Evolutionary conservation across 2,797 vertebrate genomes (phyloP).

Genomic region (Enoplosus armatus): DNA sequence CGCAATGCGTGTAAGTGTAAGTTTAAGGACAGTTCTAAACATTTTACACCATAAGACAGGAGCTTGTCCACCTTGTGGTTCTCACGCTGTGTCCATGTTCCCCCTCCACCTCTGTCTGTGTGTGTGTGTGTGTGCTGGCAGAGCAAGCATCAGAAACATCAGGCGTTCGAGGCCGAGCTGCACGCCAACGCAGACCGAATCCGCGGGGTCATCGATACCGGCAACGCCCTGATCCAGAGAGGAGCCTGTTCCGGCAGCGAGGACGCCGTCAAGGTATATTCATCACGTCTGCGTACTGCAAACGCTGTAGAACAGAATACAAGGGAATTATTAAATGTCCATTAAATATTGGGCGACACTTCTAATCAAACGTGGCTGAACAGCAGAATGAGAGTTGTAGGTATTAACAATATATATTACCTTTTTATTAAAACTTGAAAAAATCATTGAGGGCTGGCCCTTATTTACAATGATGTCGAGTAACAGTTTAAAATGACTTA

Average conservation of each 20-base stretch:
- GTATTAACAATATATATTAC: no score
- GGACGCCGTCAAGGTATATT: slow-evolving; percentile 94
- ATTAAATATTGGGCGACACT: not conserved
- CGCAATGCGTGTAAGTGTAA: not conserved
- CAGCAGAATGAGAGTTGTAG: not conserved
- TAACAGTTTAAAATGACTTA: no score
- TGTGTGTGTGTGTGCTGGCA: slow-evolving; percentile 77
- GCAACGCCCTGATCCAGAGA: slow-evolving; percentile 95
- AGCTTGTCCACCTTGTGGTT: not conserved
- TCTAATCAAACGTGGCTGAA: not conserved
- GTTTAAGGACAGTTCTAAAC: not conserved
- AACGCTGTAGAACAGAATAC: not conserved
- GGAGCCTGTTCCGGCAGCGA: slow-evolving; percentile 97
- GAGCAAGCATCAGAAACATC: slow-evolving; percentile 99
- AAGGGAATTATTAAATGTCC: not conserved
- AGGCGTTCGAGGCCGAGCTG: slow-evolving; percentile 97
- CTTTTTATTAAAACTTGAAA: no score
- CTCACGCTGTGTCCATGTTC: slow-evolving; percentile 29
- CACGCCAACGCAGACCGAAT: slow-evolving; percentile 98
- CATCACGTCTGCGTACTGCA: not conserved
- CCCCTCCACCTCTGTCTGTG: slow-evolving; percentile 7
- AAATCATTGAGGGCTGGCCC: no score
- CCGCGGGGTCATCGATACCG: slow-evolving; percentile 95
- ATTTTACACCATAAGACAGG: not conserved
- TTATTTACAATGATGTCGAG: no score